These are phyloP conservation scores for Benthosema pterotum DNA, from an alignment of 2,797 vertebrate species.

Conservation along the genomic window DNA sequence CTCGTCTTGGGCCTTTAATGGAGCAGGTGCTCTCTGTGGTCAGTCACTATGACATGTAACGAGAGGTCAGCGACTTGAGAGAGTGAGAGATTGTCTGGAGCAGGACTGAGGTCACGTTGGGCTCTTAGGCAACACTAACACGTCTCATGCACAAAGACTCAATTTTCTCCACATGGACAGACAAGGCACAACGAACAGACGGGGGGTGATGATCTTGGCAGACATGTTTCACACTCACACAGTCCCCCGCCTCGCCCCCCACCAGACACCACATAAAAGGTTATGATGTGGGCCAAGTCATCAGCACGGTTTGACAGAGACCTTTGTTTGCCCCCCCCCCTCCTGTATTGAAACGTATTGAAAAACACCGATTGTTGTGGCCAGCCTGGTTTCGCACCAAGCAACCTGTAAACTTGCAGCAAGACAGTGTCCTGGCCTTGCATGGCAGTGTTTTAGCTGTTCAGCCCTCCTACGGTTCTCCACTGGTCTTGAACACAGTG, in stretches of 20 bases:
- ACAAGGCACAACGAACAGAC: conserved; percentile 51
- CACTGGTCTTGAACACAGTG: not conserved
- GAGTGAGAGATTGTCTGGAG: conserved; percentile 23
- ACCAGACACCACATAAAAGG: conserved; percentile 10
- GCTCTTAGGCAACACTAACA: conserved; percentile 37
- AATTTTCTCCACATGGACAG: conserved; percentile 45
- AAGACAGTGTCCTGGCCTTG: not conserved
- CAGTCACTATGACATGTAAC: conserved; percentile 10
- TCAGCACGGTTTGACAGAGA: conserved; percentile 2
- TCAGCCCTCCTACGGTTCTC: not conserved
- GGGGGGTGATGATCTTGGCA: conserved; percentile 7
- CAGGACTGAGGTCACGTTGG: conserved; percentile 61
- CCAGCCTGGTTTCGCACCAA: conserved; percentile 7
- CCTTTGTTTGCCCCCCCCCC: conserved; percentile 10
- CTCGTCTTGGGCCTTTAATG: not conserved
- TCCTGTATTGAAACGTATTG: not conserved
- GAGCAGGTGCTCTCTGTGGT: not conserved
- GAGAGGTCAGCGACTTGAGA: not conserved
- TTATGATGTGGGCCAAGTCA: conserved; percentile 4
- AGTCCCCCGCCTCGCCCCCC: not conserved
- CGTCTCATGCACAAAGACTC: conserved; percentile 51
- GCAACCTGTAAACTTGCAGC: not conserved
- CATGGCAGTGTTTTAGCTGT: not conserved
- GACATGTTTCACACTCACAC: conserved; percentile 10
- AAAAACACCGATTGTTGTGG: not conserved